Base-by-base conservation (phyloP, 2,113 vertebrate genomes). In the Antechinus flavipes region DNA sequence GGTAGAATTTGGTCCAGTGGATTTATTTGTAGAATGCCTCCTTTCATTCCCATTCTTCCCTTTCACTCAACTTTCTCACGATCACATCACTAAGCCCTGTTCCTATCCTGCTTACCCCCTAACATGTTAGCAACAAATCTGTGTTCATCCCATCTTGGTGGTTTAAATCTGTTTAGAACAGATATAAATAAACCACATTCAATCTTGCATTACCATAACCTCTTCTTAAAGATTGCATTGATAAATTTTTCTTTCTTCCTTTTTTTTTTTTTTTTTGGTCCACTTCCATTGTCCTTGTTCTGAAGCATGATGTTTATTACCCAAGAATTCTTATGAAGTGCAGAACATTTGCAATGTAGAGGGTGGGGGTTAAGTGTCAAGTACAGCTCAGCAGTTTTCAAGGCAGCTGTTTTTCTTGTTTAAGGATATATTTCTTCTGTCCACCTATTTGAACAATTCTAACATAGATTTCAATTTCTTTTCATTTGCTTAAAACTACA, bases 71-170 rank as follows among this genome's bases (percentile, higher is more conserved):
- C 10, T 61, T 92, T 91, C 5, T 91, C 58, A 94, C 9, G 35
- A 91, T 50, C 47, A 93, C 49, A 91, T 90, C 8, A 93, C 90
- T 47, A 95, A 50, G 50, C 92, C n/a, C 93, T 90, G 16, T 95
- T 94, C 25, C 23, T 92, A 92, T 0, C 1, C 55, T 58, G 91
- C 46, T 95, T 96, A 54, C 7, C 92, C 95, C 96, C 55, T 93
- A 95, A 93, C 1, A 97, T 95, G 56, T 97, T 94, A 97, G 93
- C 52, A 93, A 94, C 96, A 96, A 95, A 96, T 68, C 54, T 92
- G 89, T 96, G 19, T n/a, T 95, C n/a, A 42, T 97, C 95, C 91
- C 25, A 27, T 22, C 92, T 97, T 96, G 94, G 47, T 91, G 35
- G 54, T 95, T 91, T 42, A 93, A 56, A 94, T 95, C 91, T 97